A percentile compares a stretch with the other conserved stretches of the same genome.
Conservation (phyloP, 2,888 invertebrate species). For the Drosophila mayaguana region DNA sequence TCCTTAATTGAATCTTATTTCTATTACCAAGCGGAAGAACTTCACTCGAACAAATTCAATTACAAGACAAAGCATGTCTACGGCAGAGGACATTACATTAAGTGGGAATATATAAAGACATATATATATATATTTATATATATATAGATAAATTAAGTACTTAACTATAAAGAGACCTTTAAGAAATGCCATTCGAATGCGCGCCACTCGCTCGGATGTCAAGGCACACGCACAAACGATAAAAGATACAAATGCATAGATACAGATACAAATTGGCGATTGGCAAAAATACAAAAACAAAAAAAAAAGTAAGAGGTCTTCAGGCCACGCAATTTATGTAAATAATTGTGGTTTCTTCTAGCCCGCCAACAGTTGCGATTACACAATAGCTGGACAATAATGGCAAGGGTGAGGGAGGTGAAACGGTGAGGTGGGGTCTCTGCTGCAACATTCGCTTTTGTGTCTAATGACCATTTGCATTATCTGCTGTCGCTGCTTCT, state of each 20-base stretch:
- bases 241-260: constrained; percentile 39
- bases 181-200: constrained; percentile 2
- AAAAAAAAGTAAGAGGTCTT: constrained; percentile 64
- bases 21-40: constrained; percentile 10
- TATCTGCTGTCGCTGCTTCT: constrained; percentile 46
- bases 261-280: constrained; percentile 34
- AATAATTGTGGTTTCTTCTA: constrained; percentile 79
- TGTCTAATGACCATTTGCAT: constrained; percentile 81
- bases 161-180: constrained; percentile 1
- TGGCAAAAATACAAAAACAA: background rate
- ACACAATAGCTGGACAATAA: constrained; percentile 56
- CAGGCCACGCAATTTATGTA: constrained; percentile 65
- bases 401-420: background rate
- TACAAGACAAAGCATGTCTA: constrained; percentile 35
- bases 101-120: background rate
- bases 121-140: background rate
- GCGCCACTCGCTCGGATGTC: constrained; percentile 26
- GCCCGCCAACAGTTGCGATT: constrained; percentile 49
- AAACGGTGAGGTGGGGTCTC: background rate
- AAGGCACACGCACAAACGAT: constrained; percentile 7
- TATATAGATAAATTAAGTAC: constrained; percentile 15
- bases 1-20: constrained; percentile 32
- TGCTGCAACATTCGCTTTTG: constrained; percentile 42
- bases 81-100: constrained; percentile 19
- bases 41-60: constrained; percentile 49